A percentile compares a stretch with the other conserved stretches of the same genome.
Conservation (phyloP, 2,797 vertebrate genomes). For the Iguana delicatissima region DNA sequence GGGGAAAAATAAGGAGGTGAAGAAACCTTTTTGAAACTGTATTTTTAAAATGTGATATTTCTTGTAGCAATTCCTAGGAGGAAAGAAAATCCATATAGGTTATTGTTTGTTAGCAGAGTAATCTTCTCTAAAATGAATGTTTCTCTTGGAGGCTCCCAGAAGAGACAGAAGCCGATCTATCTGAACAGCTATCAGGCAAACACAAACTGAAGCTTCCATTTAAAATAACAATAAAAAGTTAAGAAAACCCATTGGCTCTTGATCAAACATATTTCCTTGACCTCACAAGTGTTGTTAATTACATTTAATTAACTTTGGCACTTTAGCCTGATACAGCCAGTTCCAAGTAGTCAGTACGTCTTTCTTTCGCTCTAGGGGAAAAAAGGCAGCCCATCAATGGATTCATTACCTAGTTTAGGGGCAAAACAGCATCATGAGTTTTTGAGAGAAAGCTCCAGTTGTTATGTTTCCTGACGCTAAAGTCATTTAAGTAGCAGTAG, state of each 20-base stretch:
- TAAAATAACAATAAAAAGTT: conserved; percentile 25
- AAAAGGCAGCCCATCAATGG: conserved; percentile 30
- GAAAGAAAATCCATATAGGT: conserved; percentile 28
- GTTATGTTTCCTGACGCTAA: conserved; percentile 19
- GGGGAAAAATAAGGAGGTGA: conserved; percentile 42
- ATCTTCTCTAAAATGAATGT: conserved; percentile 35
- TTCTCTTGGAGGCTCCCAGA: conserved; percentile 53
- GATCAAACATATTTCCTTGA: conserved; percentile 14
- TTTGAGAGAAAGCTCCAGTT: conserved; percentile 20
- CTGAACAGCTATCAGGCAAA: conserved; percentile 27
- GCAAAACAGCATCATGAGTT: conserved; percentile 26
- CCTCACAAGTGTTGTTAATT: conserved; percentile 35
- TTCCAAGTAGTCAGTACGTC: neutral
- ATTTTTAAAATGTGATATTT: conserved; percentile 56
- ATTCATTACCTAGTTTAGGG: conserved; percentile 30
- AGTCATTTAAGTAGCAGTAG: conserved; percentile 47
- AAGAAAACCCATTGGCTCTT: neutral
- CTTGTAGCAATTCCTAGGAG: conserved; percentile 40
- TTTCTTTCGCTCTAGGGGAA: conserved; percentile 15
- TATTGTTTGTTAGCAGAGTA: conserved; percentile 50
- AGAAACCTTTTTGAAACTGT: conserved; percentile 42
- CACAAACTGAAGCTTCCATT: conserved; percentile 50
- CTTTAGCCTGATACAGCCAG: neutral
- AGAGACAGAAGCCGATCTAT: conserved; percentile 48
- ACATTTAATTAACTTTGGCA: conserved; percentile 49